phyloP scores from a whole-genome alignment of 2,797 vertebrate genomes.

The Agapornis canus region DNA sequence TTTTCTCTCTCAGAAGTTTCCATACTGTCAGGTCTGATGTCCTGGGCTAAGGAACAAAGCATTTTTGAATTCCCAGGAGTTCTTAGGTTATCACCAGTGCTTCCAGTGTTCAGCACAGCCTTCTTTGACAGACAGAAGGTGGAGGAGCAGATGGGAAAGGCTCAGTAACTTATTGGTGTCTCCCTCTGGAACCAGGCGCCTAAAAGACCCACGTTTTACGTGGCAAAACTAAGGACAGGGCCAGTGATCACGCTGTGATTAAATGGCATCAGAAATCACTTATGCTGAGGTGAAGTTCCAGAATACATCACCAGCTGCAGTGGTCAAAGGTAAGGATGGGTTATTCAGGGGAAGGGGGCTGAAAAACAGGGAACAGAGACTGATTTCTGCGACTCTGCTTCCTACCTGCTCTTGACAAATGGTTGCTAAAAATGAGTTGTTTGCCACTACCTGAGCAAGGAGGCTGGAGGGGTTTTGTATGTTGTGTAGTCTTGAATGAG shows the following conservation, averaged over 20 bases:
- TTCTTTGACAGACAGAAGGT: neutral
- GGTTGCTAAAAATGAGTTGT: neutral
- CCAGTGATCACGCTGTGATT: neutral
- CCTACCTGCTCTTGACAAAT: neutral
- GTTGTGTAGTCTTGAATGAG: neutral
- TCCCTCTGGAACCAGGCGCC: neutral
- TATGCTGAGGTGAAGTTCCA: conserved; percentile 62
- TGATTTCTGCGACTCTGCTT: neutral
- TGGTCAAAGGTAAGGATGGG: conserved; percentile 14
- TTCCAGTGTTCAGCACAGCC: neutral
- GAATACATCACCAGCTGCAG: neutral
- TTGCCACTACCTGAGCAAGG: neutral
- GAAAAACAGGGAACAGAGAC: neutral
- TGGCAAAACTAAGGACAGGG: neutral
- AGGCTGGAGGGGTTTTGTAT: neutral
- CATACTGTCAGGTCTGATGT: neutral
- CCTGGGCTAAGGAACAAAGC: neutral
- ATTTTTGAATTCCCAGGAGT: neutral
- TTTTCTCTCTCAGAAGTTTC: neutral
- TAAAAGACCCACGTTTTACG: neutral
- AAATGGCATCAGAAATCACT: conserved; percentile 64
- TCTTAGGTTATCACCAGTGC: neutral
- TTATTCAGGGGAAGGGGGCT: neutral
- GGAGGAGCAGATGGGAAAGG: neutral
- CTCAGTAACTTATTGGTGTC: neutral